Evolutionary conservation across 2,113 vertebrate genomes (phyloP), one percentile per base, ranked within the genome.

Genomic region (Lepisosteus osseus): DNA sequence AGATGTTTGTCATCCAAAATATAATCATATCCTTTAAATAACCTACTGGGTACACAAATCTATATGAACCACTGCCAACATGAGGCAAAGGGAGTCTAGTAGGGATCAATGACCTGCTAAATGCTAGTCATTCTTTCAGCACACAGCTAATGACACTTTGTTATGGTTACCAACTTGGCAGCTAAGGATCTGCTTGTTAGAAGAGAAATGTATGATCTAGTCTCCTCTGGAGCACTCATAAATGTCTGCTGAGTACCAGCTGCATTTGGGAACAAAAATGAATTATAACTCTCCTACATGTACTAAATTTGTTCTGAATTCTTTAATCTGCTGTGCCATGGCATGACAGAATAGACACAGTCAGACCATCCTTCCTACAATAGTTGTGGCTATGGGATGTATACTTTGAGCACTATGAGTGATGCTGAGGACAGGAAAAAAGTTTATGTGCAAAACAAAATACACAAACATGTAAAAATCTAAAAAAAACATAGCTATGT

Each of bases 221-320:
- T 43, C 12, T 29, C 40, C 57, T 70, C 9, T 40, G 54, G 17
- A 41, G 6, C 70, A 63, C 11, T 63, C 54, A 12, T 64, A 29
- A 64, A 71, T 41, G 44, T 71, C 45, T 63, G 61, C 41, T 63
- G 44, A 71, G 54, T 17, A 54, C 42, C 70, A 71, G 56, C 13
- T 40, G 54, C 3, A 43, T 13, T 15, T 6, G 44, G 40, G 55
- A 64, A 43, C 9, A 29, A 29, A 47, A 62, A 71, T 44, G 44
- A 54, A 63, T 59, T 59, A 59, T 59, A 13, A n/a, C 4, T 59
- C 57, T 15, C 57, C 12, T 7, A 59, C 12, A 59, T 59, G 6
- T 4, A 1, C 0, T 59, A 59, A 8, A 5, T n/a, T 11, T 59
- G 14, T n/a, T 51, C 9, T 51, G 47, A 5, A 51, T 29, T 29